Base-by-base conservation (phyloP, 2,888 invertebrate species). In the Apotomis turbidana region DNA sequence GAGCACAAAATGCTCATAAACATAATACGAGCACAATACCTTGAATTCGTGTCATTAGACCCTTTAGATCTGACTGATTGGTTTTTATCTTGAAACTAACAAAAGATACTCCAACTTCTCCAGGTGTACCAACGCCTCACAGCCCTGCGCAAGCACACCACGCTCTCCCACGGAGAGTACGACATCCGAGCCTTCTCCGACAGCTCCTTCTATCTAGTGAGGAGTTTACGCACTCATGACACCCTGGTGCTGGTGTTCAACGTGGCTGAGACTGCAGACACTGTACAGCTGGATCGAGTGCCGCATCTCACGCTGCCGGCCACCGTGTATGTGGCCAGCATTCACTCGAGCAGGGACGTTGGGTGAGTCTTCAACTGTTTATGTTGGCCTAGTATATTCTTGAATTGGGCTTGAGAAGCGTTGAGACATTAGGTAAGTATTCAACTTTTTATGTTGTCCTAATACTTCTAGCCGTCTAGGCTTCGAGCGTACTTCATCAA, bases 241-340 rank as follows among this genome's bases (percentile, higher is more conserved):
- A 78, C 82, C 3, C 73, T 82, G 67, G 84, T 91, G 0, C 85
- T 94, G 4, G 78, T 94, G 0, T 83, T 94, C 63, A 95, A 95
- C 80, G 89, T 95, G 36, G 90, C 89, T 0, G 81, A 85, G 3
- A 74, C 71, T 0, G 75, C 85, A 44, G 87, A 91, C 75, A 78
- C 76, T 1, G 80, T 94, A 3, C 83, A 90, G 74, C 81, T 95
- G 57, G 74, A 69, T 12, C 72, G 78, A 44, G 77, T 85, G 3
- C 74, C 76, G 5, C 75, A 83, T 38, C 59, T 87, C 38, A 78
- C 79, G 10, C 74, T 80, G 5, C 84, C 81, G 0, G 80, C 87
- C 1, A 82, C 78, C 5, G 84, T 88, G 5, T 78, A 83, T 54
- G 73, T 81, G 0, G 78, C 87, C 3, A 88, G 87, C 69, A 76